These are phyloP conservation scores for Acrocyrtus sp. DNA, from an alignment of 2,888 invertebrate species.

Conservation along the genomic window DNA sequence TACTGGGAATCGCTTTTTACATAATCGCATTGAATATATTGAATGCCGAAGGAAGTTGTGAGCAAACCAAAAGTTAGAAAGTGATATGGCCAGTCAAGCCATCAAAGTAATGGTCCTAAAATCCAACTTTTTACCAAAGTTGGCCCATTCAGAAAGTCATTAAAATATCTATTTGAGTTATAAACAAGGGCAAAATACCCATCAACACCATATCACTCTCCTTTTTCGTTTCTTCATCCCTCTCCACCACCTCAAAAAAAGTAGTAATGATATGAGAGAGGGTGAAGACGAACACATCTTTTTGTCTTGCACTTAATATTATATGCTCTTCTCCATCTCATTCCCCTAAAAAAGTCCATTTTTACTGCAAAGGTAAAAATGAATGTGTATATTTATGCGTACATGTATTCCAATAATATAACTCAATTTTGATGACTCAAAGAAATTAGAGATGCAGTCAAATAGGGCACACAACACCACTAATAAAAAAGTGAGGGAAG, in stretches of 20 bases:
- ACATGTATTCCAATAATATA: no score
- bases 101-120: neutral
- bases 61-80: no score
- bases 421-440: neutral
- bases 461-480: neutral
- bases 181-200: conserved; percentile 28
- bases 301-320: no score
- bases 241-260: neutral
- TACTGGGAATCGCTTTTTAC: no score
- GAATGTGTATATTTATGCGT: no score
- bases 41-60: no score
- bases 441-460: neutral
- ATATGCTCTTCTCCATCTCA: neutral
- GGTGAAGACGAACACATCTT: no score
- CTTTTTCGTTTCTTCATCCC: neutral
- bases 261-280: neutral
- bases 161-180: conserved; percentile 19
- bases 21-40: neutral
- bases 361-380: no score
- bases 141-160: conserved; percentile 5
- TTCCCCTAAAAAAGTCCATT: neutral
- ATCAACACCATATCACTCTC: conserved; percentile 5
- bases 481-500: neutral
- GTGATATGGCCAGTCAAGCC: neutral
- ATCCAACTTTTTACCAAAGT: neutral